Evolutionary conservation across 2,113 vertebrate genomes (phyloP).

Genomic region (Alces alces): DNA sequence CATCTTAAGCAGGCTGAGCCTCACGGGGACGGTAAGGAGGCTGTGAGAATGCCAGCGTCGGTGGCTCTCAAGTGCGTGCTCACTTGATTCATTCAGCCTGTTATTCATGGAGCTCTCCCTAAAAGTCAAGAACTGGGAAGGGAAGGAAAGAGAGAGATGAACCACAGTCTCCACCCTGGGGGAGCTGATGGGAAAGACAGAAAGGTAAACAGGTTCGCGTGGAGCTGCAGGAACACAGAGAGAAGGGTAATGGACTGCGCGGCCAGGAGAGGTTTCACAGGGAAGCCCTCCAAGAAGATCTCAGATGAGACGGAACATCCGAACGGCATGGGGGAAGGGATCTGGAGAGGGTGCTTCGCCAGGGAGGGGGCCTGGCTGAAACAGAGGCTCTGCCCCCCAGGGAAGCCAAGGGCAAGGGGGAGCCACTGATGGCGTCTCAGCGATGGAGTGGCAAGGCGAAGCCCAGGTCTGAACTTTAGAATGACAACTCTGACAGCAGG

Average conservation of each 20-base stretch:
- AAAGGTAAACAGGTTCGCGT: background rate
- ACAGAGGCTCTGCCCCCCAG: background rate
- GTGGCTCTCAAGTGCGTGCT: background rate
- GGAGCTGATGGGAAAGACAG: background rate
- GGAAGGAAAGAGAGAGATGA: background rate
- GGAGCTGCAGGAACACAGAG: background rate
- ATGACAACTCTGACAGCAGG: background rate
- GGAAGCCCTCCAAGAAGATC: background rate
- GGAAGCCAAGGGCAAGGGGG: background rate
- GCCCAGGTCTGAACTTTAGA: background rate
- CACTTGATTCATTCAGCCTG: background rate
- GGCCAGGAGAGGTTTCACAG: background rate
- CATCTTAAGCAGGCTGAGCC: background rate
- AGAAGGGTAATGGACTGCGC: background rate
- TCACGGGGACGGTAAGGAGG: rapidly evolving
- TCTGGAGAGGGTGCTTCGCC: background rate
- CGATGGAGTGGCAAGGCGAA: background rate
- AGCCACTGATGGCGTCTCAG: background rate
- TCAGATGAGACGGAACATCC: background rate
- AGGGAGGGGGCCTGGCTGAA: background rate
- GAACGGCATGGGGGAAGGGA: background rate
- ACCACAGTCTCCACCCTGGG: background rate
- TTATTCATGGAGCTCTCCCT: background rate
- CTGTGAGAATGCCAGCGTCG: background rate
- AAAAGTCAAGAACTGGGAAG: background rate